Base-by-base conservation (phyloP, 2,797 vertebrate genomes). In the Epinephelus awoara region DNA sequence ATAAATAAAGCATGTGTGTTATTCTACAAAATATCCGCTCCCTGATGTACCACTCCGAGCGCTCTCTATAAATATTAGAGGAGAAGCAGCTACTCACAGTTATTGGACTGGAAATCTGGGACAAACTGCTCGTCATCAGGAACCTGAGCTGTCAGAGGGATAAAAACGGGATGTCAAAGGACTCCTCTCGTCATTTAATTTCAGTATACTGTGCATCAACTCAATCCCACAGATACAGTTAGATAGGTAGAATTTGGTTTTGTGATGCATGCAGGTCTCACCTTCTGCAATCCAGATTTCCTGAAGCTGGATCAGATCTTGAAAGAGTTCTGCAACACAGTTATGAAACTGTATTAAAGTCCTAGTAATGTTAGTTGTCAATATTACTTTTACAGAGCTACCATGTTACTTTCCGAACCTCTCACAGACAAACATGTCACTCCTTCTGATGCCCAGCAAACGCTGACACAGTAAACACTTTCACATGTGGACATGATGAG, bases 221-320 rank as follows among this genome's bases (percentile, higher is more conserved):
- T 29, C 27, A 29, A 29, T 29, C 27, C 27, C 27, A 29, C 27
- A 29, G 27, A 29, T 29, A 29, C 27, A 29, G 27, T 29, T 29
- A 29, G 27, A 29, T 6, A 29, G 27, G 6, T 29, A 29, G 27
- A 29, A 29, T 29, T 46, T 18, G 10, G 10, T 54, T 10, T 5
- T 2, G 2, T 5, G 18, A 21, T 11, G 21, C 9, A 23, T 46
- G 46, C 27, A n/a, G 55, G 18, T 47, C 93, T 96, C 95, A 97
- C 97, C 97, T 97, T 98, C 97, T 86, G 97, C 97, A 73, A 99
- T 96, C 97, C 98, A 98, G 77, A 98, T 97, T 91, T 99, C 98
- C 88, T 98, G 98, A 72, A 98, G 96, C 88, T 96, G 97, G 93
- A 95, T 97, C 85, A 99, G 95, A 92, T 98, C 98, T 88, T 98